Percentiles rank a stretch among this genome's conserved stretches.
phyloP scores from a whole-genome alignment of 2,888 invertebrate genomes.

The Lasioglossum lativentre region DNA sequence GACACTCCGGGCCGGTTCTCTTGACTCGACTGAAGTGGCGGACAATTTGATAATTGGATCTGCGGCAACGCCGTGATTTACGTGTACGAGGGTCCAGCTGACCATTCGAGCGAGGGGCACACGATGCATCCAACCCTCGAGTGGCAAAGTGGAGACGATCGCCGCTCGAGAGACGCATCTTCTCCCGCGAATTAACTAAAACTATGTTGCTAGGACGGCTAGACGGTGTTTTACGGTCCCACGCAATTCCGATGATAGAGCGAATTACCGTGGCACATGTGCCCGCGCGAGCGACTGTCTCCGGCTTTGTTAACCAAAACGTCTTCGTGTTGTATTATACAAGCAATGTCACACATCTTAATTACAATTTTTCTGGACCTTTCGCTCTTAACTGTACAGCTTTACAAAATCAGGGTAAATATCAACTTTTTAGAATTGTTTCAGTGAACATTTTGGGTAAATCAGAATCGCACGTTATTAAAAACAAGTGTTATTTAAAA shows the following conservation, averaged over 20 bases:
- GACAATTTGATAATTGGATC: conserved; percentile 84
- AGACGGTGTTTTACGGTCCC: conserved; percentile 76
- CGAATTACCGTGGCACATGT: conserved; percentile 40
- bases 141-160: conserved; percentile 58
- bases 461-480: too few relatives aligned
- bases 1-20: conserved; percentile 47
- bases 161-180: conserved; percentile 53
- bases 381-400: too few relatives aligned
- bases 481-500: too few relatives aligned
- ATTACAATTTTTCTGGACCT: background rate
- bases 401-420: background rate
- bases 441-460: background rate
- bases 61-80: conserved; percentile 81
- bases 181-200: conserved; percentile 76
- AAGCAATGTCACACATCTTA: background rate
- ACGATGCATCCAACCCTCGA: conserved; percentile 62
- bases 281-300: background rate
- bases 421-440: background rate
- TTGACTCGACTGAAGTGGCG: conserved; percentile 73
- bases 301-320: background rate
- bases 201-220: conserved; percentile 66
- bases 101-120: conserved; percentile 69
- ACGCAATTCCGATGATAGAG: conserved; percentile 58
- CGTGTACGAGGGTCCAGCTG: conserved; percentile 78
- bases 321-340: background rate